phyloP scores from a whole-genome alignment of 2,113 vertebrate genomes.

The Sebastes schlegelii region DNA sequence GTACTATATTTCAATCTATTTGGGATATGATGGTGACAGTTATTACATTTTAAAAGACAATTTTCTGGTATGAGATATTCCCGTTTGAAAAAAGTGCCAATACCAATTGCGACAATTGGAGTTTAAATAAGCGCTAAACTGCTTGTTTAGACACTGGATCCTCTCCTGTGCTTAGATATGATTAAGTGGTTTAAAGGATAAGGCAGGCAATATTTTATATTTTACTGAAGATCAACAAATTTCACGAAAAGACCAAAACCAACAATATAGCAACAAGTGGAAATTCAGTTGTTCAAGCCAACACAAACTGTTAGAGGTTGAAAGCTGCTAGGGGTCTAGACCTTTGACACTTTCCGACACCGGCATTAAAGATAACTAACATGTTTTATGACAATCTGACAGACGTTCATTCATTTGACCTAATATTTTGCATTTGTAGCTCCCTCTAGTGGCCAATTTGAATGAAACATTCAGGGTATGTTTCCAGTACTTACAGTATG shows the following conservation, averaged over 20 bases:
- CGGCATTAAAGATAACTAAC: no score
- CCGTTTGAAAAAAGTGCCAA: constrained; percentile 37
- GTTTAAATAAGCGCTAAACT: constrained; percentile 35
- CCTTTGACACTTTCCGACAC: no score
- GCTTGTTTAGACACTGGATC: constrained; percentile 7
- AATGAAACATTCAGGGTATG: no score
- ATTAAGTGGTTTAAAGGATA: neutral
- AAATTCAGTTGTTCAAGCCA: no score
- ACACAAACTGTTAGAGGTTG: no score
- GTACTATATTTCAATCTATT: constrained; percentile 26
- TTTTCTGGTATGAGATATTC: constrained; percentile 29
- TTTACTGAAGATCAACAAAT: constrained; percentile 1
- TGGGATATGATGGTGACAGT: constrained; percentile 27
- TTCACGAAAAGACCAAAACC: neutral
- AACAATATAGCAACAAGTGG: neutral
- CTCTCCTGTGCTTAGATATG: neutral
- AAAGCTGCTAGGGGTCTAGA: no score
- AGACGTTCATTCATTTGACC: no score
- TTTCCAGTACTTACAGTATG: no score
- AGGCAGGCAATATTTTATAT: neutral
- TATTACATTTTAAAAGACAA: constrained; percentile 43
- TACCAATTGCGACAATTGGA: constrained; percentile 12
- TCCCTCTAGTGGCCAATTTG: no score
- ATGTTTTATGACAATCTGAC: no score
- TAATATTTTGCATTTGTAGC: no score